These are phyloP conservation scores for Trematocara zebra DNA, from an alignment of 2,113 vertebrate genomes.

Conservation along the genomic window DNA sequence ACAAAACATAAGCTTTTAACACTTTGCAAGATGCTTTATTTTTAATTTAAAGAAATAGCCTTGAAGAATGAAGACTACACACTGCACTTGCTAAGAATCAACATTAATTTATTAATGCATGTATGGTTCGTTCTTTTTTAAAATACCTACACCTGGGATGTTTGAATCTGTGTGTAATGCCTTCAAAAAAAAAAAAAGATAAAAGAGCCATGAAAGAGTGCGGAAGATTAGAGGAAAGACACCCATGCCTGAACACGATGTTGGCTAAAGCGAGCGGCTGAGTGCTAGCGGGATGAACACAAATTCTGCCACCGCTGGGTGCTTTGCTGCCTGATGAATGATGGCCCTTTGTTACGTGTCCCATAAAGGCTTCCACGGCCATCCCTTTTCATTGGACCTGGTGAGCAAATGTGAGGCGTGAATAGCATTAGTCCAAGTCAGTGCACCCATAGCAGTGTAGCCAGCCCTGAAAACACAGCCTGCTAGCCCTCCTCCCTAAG, in stretches of 20 bases:
- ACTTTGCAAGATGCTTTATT: neutral
- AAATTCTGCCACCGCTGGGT: neutral
- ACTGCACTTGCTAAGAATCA: neutral
- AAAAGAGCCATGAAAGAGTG: neutral
- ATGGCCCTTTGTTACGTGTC: constrained; percentile 56
- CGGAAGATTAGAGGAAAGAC: neutral
- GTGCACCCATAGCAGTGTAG: constrained; percentile 67
- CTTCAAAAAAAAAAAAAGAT: neutral
- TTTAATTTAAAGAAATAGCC: neutral
- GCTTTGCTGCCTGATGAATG: constrained; percentile 58
- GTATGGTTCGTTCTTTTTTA: neutral
- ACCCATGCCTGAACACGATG: neutral
- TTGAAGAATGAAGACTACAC: neutral
- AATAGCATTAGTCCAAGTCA: constrained; percentile 74
- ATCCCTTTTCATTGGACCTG: constrained; percentile 56
- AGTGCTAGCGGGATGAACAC: neutral
- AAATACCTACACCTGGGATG: neutral
- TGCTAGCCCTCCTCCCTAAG: constrained; percentile 53
- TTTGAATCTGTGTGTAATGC: neutral
- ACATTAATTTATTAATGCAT: neutral
- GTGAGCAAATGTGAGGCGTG: constrained; percentile 64
- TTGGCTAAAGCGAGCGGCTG: neutral
- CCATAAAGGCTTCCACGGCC: constrained; percentile 51
- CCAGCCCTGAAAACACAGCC: constrained; percentile 70
- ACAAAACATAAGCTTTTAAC: neutral